These are phyloP conservation scores for Cnemophilus loriae DNA, from an alignment of 2,113 vertebrate species.

Conservation along the genomic window DNA sequence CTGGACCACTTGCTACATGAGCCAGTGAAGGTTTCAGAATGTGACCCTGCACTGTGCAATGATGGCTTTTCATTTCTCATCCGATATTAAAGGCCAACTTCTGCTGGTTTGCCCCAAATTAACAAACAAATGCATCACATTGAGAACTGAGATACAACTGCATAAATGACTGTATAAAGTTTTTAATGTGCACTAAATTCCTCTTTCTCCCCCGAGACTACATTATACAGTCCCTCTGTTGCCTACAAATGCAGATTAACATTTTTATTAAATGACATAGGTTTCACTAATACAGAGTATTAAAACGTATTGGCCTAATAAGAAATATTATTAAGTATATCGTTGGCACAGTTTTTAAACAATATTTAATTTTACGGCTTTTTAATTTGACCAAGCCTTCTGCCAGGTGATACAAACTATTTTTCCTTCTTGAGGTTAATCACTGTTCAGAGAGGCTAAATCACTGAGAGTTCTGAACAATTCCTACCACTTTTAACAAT, in stretches of 20 bases:
- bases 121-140: conserved; percentile 16
- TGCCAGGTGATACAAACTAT: conserved; percentile 5
- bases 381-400: conserved; percentile 39
- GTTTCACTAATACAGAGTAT: background rate
- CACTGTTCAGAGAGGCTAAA: background rate
- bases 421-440: conserved; percentile 18
- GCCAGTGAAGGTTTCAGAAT: background rate
- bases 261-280: conserved; percentile 58
- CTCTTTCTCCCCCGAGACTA: background rate
- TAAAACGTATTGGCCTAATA: conserved; percentile 23
- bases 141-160: conserved; percentile 30
- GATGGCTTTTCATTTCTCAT: background rate
- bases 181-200: conserved; percentile 53
- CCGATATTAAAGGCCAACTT: background rate
- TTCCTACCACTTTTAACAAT: conserved; percentile 15
- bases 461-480: background rate
- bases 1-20: background rate
- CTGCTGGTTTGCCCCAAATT: background rate
- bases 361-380: conserved; percentile 41
- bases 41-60: background rate
- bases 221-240: conserved; percentile 17
- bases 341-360: background rate
- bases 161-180: conserved; percentile 26
- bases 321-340: conserved; percentile 40
- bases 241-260: conserved; percentile 52